Conservation (phyloP, 2,113 vertebrate genomes). For the Ictidomys tridecemlineatus region DNA sequence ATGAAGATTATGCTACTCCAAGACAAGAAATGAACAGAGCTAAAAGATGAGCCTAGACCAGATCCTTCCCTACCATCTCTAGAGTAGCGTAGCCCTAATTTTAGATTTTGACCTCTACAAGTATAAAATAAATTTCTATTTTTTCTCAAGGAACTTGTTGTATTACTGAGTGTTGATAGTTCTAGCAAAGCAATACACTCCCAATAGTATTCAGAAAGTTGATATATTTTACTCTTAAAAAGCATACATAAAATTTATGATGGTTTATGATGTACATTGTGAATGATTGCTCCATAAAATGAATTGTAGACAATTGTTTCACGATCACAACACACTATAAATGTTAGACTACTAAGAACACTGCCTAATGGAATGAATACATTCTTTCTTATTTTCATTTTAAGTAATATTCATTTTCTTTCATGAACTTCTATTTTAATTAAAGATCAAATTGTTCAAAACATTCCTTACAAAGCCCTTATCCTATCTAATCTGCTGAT, state of each 20-base stretch:
- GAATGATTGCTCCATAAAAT: neutral
- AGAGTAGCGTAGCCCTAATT: neutral
- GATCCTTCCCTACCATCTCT: neutral
- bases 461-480: neutral
- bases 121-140: neutral
- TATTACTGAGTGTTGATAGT: neutral
- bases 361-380: neutral
- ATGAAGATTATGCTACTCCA: neutral
- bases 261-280: neutral
- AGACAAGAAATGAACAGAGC: no score
- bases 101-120: neutral
- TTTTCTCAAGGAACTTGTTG: neutral
- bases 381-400: conserved; percentile 53
- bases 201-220: neutral
- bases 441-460: conserved; percentile 58
- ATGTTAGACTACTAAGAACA: conserved; percentile 33
- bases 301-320: conserved; percentile 51
- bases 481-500: neutral
- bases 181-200: neutral
- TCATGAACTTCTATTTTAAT: conserved; percentile 63
- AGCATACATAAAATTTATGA: neutral
- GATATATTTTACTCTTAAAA: conserved; percentile 44
- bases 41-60: neutral
- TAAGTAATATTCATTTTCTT: conserved; percentile 63
- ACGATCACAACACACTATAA: neutral